phyloP scores from a whole-genome alignment of 1,140 invertebrate genomes.

The Leptestheria dahalacensis region DNA sequence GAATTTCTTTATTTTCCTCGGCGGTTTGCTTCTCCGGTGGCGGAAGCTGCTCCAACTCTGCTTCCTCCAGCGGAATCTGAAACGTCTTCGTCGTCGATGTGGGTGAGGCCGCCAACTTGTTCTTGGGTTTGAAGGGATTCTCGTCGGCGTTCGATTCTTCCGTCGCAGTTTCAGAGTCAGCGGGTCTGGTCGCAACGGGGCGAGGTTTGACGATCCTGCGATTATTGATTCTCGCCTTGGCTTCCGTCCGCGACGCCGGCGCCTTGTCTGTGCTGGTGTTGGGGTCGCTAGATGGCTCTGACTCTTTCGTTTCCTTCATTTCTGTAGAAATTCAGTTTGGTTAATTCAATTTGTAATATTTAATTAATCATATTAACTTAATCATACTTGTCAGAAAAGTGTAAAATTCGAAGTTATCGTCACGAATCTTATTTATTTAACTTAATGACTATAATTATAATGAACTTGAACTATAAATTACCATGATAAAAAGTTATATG shows the following conservation, averaged over 20 bases:
- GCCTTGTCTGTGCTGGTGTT: neutral
- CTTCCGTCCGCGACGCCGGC: neutral
- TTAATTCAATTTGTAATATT: too few species aligned
- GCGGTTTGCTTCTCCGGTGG: too few species aligned
- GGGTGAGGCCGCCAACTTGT: constrained; percentile 9
- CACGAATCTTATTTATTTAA: too few species aligned
- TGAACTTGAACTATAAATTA: too few species aligned
- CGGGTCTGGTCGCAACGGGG: neutral
- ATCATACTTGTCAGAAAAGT: too few species aligned
- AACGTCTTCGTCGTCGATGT: neutral
- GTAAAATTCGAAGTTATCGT: too few species aligned
- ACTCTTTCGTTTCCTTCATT: neutral
- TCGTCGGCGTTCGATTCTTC: neutral
- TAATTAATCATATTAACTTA: too few species aligned
- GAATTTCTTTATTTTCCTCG: too few species aligned
- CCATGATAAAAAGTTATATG: neutral
- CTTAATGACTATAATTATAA: too few species aligned
- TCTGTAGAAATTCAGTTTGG: neutral
- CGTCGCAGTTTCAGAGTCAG: neutral
- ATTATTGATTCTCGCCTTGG: neutral
- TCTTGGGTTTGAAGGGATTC: constrained; percentile 7
- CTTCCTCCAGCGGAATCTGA: neutral
- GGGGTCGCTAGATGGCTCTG: neutral
- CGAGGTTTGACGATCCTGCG: neutral
- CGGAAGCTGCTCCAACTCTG: neutral